Evolutionary conservation across 2,888 invertebrate species (phyloP).

Genomic region (Muschampia plurimacula): DNA sequence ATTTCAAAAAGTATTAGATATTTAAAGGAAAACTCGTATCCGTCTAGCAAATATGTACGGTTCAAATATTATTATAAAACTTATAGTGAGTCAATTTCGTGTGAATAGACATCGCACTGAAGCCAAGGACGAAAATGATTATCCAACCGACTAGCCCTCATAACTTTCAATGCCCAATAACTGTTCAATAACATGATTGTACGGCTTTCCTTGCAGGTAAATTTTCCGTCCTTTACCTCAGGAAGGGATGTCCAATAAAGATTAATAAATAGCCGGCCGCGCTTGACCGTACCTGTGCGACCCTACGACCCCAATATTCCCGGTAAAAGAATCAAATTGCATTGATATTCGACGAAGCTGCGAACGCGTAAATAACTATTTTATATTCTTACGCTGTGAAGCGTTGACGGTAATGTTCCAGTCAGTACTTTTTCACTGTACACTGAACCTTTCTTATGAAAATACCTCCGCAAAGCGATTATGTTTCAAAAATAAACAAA

Average conservation of each 20-base stretch:
- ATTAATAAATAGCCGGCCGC: conserved; percentile 72
- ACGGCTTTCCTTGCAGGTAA: conserved; percentile 51
- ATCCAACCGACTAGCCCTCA: conserved; percentile 16
- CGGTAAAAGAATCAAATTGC: conserved; percentile 14
- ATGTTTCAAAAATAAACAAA: no score
- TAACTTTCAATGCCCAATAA: conserved; percentile 59
- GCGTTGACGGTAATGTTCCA: not conserved
- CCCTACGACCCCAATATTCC: conserved; percentile 59
- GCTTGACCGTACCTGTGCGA: conserved; percentile 61
- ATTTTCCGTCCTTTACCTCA: conserved; percentile 42
- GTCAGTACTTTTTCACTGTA: not conserved
- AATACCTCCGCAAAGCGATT: not conserved
- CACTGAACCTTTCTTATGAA: not conserved
- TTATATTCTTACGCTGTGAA: conserved; percentile 7
- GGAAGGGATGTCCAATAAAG: conserved; percentile 70
- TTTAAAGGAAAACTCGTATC: no score
- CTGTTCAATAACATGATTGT: conserved; percentile 72
- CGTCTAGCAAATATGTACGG: no score
- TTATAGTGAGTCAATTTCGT: not conserved
- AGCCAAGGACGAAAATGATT: conserved; percentile 19
- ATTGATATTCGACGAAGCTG: conserved; percentile 25
- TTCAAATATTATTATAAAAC: not conserved
- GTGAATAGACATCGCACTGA: not conserved
- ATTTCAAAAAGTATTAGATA: no score
- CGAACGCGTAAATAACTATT: conserved; percentile 13